Evolutionary conservation across 2,888 invertebrate species (phyloP).

Genomic region (Diarsia brunnea): DNA sequence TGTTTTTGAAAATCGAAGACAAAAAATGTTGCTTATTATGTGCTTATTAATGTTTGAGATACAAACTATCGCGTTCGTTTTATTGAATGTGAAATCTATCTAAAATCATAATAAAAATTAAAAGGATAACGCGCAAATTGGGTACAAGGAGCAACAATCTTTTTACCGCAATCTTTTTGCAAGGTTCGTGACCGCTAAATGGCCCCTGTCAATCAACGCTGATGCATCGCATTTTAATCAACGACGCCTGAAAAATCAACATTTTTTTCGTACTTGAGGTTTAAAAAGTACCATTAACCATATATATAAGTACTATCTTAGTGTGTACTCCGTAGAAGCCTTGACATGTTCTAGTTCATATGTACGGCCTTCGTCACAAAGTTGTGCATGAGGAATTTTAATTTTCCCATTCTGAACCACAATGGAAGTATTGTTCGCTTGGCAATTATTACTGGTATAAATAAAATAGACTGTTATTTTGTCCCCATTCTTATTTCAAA

Average conservation of each 20-base stretch:
- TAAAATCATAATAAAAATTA: background rate
- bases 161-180: conserved; percentile 20
- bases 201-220: conserved; percentile 23
- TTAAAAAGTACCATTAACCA: conserved; percentile 5
- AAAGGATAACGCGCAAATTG: conserved; percentile 4
- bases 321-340: conserved; percentile 44
- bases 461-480: conserved; percentile 42
- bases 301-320: conserved; percentile 14
- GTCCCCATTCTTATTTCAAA: conserved; percentile 50
- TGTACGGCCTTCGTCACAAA: conserved; percentile 64
- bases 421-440: conserved; percentile 64
- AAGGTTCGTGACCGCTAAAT: conserved; percentile 8
- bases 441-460: conserved; percentile 36
- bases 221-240: conserved; percentile 1
- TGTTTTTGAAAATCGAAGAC: conserved; percentile 29
- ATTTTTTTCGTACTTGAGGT: background rate
- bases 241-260: background rate
- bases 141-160: conserved; percentile 4
- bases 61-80: background rate
- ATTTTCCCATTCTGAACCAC: conserved; percentile 65
- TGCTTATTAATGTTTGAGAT: background rate
- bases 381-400: conserved; percentile 68
- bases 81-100: background rate
- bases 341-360: conserved; percentile 71
- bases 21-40: background rate